Conservation (phyloP, 2,113 vertebrate genomes). For the Xyrauchen texanus region DNA sequence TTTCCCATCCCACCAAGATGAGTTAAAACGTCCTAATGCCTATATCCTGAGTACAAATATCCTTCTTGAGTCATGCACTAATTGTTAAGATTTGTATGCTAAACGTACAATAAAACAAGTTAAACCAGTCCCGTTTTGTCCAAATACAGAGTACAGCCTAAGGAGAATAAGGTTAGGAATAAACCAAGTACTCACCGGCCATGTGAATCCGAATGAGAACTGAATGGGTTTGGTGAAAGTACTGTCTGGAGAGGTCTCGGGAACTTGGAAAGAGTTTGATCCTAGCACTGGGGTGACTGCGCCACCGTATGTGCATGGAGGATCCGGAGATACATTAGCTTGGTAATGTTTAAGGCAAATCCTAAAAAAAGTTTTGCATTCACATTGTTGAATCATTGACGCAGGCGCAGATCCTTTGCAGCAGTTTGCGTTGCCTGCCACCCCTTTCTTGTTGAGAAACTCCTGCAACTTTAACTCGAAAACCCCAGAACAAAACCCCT, state of each 20-base stretch:
- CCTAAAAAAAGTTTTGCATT: slow-evolving; percentile 97
- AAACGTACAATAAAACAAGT: background rate
- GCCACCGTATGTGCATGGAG: slow-evolving; percentile 96
- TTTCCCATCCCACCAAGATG: slow-evolving; percentile 69
- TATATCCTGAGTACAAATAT: background rate
- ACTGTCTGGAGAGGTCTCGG: slow-evolving; percentile 83
- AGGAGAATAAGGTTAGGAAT: background rate
- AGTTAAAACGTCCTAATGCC: slow-evolving; percentile 50
- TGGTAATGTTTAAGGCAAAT: slow-evolving; percentile 98
- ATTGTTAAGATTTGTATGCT: background rate
- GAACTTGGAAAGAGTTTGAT: slow-evolving; percentile 94
- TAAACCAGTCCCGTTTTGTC: background rate
- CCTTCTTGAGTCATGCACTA: background rate
- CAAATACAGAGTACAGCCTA: too few species aligned
- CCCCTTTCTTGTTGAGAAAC: slow-evolving; percentile 94
- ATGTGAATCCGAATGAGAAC: slow-evolving; percentile 94
- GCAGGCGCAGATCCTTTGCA: slow-evolving; percentile 76
- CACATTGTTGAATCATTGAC: slow-evolving; percentile 82
- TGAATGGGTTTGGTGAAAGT: slow-evolving; percentile 91
- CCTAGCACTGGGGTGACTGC: slow-evolving; percentile 93
- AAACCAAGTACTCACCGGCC: slow-evolving; percentile 85
- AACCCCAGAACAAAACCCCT: slow-evolving; percentile 90
- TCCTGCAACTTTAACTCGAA: slow-evolving; percentile 98
- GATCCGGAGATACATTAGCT: slow-evolving; percentile 92
- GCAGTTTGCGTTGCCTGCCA: slow-evolving; percentile 87